These are phyloP conservation scores for Colossoma macropomum DNA, from an alignment of 2,113 vertebrate genomes.

Conservation along the genomic window DNA sequence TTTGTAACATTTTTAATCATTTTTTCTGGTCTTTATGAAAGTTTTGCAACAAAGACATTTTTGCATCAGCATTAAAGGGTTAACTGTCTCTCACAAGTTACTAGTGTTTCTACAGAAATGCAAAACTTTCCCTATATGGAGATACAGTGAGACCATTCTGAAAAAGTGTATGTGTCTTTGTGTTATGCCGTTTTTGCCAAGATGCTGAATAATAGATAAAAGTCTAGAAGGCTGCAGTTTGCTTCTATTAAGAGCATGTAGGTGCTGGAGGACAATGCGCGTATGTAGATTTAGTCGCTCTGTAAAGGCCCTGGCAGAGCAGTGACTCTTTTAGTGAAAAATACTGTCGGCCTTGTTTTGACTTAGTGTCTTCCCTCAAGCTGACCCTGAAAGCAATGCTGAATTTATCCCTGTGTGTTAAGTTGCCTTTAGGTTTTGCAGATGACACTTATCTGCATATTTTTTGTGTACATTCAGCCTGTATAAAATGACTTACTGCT, in stretches of 20 bases:
- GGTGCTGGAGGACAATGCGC: slow-evolving; percentile 11
- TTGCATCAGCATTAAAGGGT: too few relatives aligned
- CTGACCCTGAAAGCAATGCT: neutral
- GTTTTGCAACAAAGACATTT: too few relatives aligned
- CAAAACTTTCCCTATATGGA: neutral
- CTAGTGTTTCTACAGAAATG: too few relatives aligned
- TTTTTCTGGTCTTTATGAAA: too few relatives aligned
- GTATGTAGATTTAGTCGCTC: neutral
- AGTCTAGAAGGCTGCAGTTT: neutral
- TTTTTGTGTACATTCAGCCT: too few relatives aligned
- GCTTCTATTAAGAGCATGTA: neutral
- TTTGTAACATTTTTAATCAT: too few relatives aligned
- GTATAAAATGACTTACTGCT: too few relatives aligned
- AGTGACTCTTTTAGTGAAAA: neutral
- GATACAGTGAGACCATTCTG: neutral
- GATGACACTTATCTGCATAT: too few relatives aligned
- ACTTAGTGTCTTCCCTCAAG: neutral
- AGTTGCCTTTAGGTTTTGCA: too few relatives aligned
- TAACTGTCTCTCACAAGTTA: too few relatives aligned
- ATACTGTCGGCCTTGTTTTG: neutral
- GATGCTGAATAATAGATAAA: neutral
- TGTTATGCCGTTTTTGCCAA: neutral
- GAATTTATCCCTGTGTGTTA: too few relatives aligned
- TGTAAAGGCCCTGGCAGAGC: neutral
- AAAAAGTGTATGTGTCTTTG: neutral